These are phyloP conservation scores for Thunnus albacares DNA, from an alignment of 2,797 vertebrate species.

Conservation along the genomic window DNA sequence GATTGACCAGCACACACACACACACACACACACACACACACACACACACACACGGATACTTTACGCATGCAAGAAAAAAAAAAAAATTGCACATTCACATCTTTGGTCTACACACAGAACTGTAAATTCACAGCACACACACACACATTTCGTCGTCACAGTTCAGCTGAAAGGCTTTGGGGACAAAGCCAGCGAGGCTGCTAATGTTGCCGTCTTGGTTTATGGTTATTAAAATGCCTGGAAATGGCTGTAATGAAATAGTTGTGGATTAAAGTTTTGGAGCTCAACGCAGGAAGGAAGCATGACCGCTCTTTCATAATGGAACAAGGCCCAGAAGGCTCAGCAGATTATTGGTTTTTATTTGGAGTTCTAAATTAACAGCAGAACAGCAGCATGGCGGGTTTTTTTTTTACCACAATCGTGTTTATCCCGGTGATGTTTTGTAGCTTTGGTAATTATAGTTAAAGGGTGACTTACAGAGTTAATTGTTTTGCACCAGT, in stretches of 20 bases:
- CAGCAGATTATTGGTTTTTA: constrained; percentile 51
- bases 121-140: not conserved
- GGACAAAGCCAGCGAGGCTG: constrained; percentile 34
- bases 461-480: constrained; percentile 34
- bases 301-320: constrained; percentile 52
- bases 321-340: constrained; percentile 61
- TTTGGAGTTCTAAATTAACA: constrained; percentile 48
- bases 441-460: constrained; percentile 38
- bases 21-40: constrained; percentile 1
- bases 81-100: not conserved
- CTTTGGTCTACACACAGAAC: not conserved
- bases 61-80: not conserved
- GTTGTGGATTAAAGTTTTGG: constrained; percentile 59
- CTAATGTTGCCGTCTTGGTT: constrained; percentile 54
- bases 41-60: not conserved
- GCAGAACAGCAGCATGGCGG: constrained; percentile 26
- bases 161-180: constrained; percentile 41
- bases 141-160: not conserved
- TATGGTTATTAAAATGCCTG: constrained; percentile 66
- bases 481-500: constrained; percentile 37
- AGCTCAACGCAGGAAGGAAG: constrained; percentile 41
- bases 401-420: constrained; percentile 37
- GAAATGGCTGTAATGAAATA: constrained; percentile 60
- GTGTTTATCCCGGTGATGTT: constrained; percentile 24
- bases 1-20: constrained; percentile 32